Evolutionary conservation across 2,797 vertebrate genomes (phyloP), one percentile per base, ranked within the genome.

Genomic region (Streptopelia turtur): DNA sequence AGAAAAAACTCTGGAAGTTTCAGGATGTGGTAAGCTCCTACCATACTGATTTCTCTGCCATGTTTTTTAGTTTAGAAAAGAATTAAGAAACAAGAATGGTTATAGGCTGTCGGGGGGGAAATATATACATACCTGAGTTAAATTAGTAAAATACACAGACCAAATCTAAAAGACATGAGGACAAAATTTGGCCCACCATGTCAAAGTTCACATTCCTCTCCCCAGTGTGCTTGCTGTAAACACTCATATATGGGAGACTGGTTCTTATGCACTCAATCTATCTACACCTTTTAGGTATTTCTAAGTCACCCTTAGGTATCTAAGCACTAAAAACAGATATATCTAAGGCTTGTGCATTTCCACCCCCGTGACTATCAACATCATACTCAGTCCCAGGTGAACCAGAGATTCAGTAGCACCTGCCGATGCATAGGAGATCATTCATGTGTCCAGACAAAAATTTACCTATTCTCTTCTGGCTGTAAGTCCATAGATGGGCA

Each of bases 1-100:
- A 87, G 83, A 72, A 41, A 93, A 90, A 96, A 83, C 5, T 0
- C 5, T 25, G 15, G 14, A 74, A 39, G 31, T 61, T 85, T 55
- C 70, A 82, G 80, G 71, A 41, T 90, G 47, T 79, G 75, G 10
- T 63, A 72, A 88, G 93, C 53, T 55, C 88, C 75, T 82, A 81
- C 18, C 79, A 89, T 15, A 78, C 11, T 31, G 57, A 52, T 91
- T 96, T 95, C 86, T 94, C 55, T 57, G 76, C 52, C 33, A 66
- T 52, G 33, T 15, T 90, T 95, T 93, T 16, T 60, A 30, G 68
- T 72, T 90, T 56, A 91, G 79, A 95, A 90, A 72, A 69, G 79
- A 39, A 64, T 68, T 86, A 85, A 53, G 80, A 92, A 94, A 92
- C 55, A 64, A 3, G 22, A 69, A 84, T 45, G 33, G 53, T 76